Percentiles rank a stretch among this genome's conserved stretches.
These are phyloP conservation scores for Sebastes kiyomatsui DNA, from an alignment of 2,797 vertebrate genomes.

Conservation along the genomic window DNA sequence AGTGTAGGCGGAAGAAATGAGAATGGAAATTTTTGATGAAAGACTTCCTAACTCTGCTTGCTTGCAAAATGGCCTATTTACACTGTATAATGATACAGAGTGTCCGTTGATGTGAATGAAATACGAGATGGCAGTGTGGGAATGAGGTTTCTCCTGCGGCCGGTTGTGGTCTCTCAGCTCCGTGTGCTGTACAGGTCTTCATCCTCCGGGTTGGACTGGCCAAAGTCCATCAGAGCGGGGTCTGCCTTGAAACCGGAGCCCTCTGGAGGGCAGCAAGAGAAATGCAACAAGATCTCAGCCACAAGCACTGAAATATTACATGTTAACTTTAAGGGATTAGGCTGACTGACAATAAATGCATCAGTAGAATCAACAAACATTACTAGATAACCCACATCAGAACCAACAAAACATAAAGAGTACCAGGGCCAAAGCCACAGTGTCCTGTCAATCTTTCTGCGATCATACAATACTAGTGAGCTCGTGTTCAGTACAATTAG, in stretches of 20 bases:
- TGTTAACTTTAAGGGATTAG: background rate
- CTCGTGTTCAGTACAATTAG: background rate
- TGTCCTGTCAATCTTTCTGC: background rate
- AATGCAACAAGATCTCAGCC: slow-evolving; percentile 26
- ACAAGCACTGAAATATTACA: background rate
- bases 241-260: slow-evolving; percentile 60
- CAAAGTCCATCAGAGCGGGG: slow-evolving; percentile 73
- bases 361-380: background rate
- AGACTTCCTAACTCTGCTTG: slow-evolving; percentile 8
- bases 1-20: slow-evolving; percentile 35
- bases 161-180: slow-evolving; percentile 78
- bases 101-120: slow-evolving; percentile 17
- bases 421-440: background rate
- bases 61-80: slow-evolving; percentile 44
- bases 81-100: background rate
- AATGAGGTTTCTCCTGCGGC: slow-evolving; percentile 12
- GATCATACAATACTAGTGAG: background rate
- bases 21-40: slow-evolving; percentile 51
- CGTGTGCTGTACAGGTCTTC: slow-evolving; percentile 92
- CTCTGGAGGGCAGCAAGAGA: slow-evolving; percentile 52
- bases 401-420: background rate
- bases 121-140: slow-evolving; percentile 40
- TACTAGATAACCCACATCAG: no score
- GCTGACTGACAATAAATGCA: background rate
- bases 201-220: slow-evolving; percentile 91